Evolutionary conservation across 2,797 vertebrate genomes (phyloP), one percentile per base, ranked within the genome.

Genomic region (Distichodus sexfasciatus): DNA sequence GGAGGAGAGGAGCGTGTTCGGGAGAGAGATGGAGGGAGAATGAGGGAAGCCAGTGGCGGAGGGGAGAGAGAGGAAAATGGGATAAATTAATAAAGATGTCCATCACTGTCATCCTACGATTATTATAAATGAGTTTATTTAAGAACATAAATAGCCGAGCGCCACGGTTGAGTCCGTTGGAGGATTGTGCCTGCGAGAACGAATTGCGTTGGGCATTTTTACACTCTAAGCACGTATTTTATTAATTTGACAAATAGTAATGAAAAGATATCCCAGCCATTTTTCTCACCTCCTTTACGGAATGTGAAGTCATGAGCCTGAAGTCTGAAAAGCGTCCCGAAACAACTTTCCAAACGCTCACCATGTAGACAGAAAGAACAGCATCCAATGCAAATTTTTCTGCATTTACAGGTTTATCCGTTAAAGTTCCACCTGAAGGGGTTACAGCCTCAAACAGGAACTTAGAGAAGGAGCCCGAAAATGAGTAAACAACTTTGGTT

Each of bases 1-100:
- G 59, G 29, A 73, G 41, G 59, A 57, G 59, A 46, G 50, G 69
- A 67, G 68, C n/a, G n/a, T n/a, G n/a, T n/a, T n/a, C n/a, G 48
- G 58, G 26, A 12, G 66, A 71, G 75, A 58, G 69, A 43, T 61
- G 62, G 68, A 60, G 63, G 29, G 41, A 62, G 29, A 59, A 60
- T 24, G 58, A 71, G 41, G 47, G 68, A 66, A 62, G 62, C 58
- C 63, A 69, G 64, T 69, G 66, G 29, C 29, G 11, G 8, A n/a
- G n/a, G n/a, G n/a, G n/a, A 21, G 8, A 28, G 14, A 26, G 38
- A 59, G 23, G 36, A 24, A 59, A 36, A 41, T 40, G 21, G 51
- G 26, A 43, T 60, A 29, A 46, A 66, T 36, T 46, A 66, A 44
- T 53, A 72, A 11, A n/a, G 24, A 51, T 44, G 2, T 15, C n/a